These are phyloP conservation scores for Halotydeus destructor DNA, from an alignment of 1,140 invertebrate species.

Conservation along the genomic window DNA sequence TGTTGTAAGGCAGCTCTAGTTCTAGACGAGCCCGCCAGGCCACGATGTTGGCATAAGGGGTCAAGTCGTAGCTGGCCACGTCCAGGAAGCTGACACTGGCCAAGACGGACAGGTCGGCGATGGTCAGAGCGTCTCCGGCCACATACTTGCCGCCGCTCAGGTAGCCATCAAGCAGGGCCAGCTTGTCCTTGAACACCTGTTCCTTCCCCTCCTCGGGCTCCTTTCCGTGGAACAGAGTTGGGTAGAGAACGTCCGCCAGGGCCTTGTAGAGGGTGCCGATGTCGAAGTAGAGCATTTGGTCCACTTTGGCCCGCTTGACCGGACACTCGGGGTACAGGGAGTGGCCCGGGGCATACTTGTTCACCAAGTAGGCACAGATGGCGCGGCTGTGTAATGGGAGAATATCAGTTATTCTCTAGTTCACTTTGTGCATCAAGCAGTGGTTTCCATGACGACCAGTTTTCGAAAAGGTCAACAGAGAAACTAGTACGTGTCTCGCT, in stretches of 20 bases:
- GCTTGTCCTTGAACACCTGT: constrained; percentile 22
- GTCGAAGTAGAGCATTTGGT: constrained; percentile 22
- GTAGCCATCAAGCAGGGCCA: constrained; percentile 24
- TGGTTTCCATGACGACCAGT: too few relatives aligned
- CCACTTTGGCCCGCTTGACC: constrained; percentile 20
- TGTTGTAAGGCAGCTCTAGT: constrained; percentile 27
- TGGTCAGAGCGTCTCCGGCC: constrained; percentile 32
- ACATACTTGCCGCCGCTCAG: constrained; percentile 22
- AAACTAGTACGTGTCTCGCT: too few relatives aligned
- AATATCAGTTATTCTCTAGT: too few relatives aligned
- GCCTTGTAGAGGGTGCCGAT: constrained; percentile 22
- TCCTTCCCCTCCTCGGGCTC: too few relatives aligned
- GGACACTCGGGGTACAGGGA: constrained; percentile 21
- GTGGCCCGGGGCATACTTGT: constrained; percentile 19
- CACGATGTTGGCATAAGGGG: constrained; percentile 39
- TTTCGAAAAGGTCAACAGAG: too few relatives aligned
- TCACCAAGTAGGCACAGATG: constrained; percentile 22
- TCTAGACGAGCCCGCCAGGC: constrained; percentile 55
- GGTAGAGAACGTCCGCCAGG: too few relatives aligned
- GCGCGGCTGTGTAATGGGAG: constrained; percentile 17
- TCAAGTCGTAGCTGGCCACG: constrained; percentile 51
- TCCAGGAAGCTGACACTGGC: constrained; percentile 16
- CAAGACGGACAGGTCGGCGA: constrained; percentile 34
- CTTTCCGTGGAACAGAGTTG: too few relatives aligned
- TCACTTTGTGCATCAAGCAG: too few relatives aligned